Evolutionary conservation across 2,113 vertebrate genomes (phyloP).

Genomic region (Eptesicus fuscus): DNA sequence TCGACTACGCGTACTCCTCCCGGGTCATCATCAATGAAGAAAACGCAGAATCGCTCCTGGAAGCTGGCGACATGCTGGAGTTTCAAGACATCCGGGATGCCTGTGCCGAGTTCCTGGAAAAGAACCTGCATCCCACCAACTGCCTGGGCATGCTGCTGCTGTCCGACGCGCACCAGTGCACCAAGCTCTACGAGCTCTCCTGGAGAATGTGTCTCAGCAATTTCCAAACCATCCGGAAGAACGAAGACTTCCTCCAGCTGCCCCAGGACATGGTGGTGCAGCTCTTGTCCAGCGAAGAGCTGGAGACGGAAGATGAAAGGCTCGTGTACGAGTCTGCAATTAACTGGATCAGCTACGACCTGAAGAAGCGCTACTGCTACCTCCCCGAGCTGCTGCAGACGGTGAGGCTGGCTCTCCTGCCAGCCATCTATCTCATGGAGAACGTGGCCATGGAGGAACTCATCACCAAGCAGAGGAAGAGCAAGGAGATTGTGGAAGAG

Average conservation of each 20-base stretch:
- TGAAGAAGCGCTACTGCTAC: slow-evolving; percentile 85
- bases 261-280: slow-evolving; percentile 88
- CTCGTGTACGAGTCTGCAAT: slow-evolving; percentile 87
- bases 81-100: slow-evolving; percentile 89
- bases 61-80: slow-evolving; percentile 87
- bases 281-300: slow-evolving; percentile 86
- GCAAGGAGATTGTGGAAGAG: slow-evolving; percentile 88
- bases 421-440: slow-evolving; percentile 90
- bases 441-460: slow-evolving; percentile 88
- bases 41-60: slow-evolving; percentile 85
- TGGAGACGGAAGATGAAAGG: slow-evolving; percentile 88
- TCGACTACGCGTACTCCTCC: slow-evolving; percentile 88
- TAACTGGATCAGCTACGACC: slow-evolving; percentile 87
- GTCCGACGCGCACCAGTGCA: slow-evolving; percentile 87
- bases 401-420: slow-evolving; percentile 85
- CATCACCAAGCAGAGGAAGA: slow-evolving; percentile 87
- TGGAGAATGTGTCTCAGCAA: slow-evolving; percentile 90
- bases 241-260: slow-evolving; percentile 87
- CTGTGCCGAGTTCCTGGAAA: slow-evolving; percentile 88
- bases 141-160: slow-evolving; percentile 88
- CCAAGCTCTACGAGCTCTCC: slow-evolving; percentile 86
- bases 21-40: slow-evolving; percentile 89
- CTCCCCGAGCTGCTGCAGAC: slow-evolving; percentile 86
- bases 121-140: slow-evolving; percentile 88
- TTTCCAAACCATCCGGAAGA: slow-evolving; percentile 87